Percentiles rank a stretch among this genome's conserved stretches.
phyloP scores from a whole-genome alignment of 2,113 vertebrate species.

The Mesocricetus auratus region DNA sequence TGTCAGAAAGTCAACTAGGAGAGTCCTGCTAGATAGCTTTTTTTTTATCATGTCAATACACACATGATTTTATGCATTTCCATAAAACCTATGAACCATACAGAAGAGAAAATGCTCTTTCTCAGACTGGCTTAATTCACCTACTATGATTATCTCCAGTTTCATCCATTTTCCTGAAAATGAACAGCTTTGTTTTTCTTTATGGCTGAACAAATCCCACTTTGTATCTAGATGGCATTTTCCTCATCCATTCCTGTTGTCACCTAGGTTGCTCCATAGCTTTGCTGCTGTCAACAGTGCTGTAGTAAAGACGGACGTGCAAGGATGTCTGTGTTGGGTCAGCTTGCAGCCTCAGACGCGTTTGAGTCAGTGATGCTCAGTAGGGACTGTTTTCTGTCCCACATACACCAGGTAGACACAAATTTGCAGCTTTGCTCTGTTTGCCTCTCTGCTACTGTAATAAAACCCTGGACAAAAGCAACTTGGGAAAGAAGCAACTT shows the following conservation, averaged over 20 bases:
- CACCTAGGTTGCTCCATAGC: no score
- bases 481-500: background rate
- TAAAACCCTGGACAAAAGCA: background rate
- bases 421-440: background rate
- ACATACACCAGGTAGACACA: background rate
- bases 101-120: background rate
- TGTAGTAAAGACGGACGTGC: no score
- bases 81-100: background rate
- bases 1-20: background rate
- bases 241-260: no score
- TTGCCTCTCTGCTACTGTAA: background rate
- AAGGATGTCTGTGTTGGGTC: background rate
- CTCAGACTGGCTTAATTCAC: background rate
- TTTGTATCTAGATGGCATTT: background rate
- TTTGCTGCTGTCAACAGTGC: no score
- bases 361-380: background rate
- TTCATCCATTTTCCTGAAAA: background rate
- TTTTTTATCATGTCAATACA: background rate
- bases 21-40: background rate
- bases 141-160: background rate
- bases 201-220: background rate
- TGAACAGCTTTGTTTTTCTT: background rate
- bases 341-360: background rate
- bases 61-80: no score
- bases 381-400: background rate